Evolutionary conservation across 2,888 invertebrate species (phyloP).

Genomic region (Apamea anceps): DNA sequence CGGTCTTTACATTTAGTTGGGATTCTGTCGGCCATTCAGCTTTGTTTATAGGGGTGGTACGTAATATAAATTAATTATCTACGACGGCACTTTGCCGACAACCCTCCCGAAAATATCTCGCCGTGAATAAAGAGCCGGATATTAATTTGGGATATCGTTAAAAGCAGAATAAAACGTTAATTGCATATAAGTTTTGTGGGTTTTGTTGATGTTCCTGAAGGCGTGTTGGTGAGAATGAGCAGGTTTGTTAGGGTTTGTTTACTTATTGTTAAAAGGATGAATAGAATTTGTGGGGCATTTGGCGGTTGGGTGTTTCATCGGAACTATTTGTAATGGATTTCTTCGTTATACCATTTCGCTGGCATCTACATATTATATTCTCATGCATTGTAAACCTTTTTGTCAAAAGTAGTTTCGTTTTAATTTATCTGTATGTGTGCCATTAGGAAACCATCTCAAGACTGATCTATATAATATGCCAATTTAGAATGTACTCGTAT

Average conservation of each 20-base stretch:
- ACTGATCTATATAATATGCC: neutral
- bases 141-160: slow-evolving; percentile 68
- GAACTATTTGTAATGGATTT: slow-evolving; percentile 6
- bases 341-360: neutral
- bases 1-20: slow-evolving; percentile 51
- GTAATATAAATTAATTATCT: slow-evolving; percentile 77
- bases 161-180: slow-evolving; percentile 64
- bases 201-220: slow-evolving; percentile 49
- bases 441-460: neutral
- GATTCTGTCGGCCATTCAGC: slow-evolving; percentile 58
- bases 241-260: slow-evolving; percentile 13
- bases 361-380: neutral
- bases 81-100: slow-evolving; percentile 51
- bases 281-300: slow-evolving; percentile 7
- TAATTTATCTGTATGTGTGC: neutral
- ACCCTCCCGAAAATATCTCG: slow-evolving; percentile 60
- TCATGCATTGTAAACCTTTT: neutral
- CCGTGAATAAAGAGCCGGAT: slow-evolving; percentile 60
- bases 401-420: neutral
- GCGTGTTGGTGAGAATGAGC: slow-evolving; percentile 1
- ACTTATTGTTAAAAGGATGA: slow-evolving; percentile 37
- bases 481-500: neutral
- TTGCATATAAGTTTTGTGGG: slow-evolving; percentile 57
- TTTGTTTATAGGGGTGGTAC: slow-evolving; percentile 71
- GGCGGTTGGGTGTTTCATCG: neutral